Conservation (phyloP, 2,797 vertebrate species). For the Gallinago solitaria region DNA sequence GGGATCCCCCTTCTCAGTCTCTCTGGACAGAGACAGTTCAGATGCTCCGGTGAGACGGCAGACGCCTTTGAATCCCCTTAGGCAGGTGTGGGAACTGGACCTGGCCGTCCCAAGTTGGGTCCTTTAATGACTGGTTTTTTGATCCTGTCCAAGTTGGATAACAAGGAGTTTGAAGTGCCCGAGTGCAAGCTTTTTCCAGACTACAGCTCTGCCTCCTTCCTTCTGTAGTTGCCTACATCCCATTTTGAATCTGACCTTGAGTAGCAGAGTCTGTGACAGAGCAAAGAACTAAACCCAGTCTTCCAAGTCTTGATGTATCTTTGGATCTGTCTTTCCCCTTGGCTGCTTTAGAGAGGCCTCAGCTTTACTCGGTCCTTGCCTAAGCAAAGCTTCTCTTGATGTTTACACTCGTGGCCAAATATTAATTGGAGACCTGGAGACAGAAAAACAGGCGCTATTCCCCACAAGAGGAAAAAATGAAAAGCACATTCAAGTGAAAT, state of each 20-base stretch:
- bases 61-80: rapidly evolving
- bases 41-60: neutral
- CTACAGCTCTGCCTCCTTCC: neutral
- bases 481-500: neutral
- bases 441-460: neutral
- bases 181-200: neutral
- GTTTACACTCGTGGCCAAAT: neutral
- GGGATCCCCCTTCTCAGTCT: neutral
- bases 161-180: neutral
- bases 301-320: neutral
- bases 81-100: neutral
- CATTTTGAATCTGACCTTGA: neutral
- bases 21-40: neutral
- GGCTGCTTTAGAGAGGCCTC: neutral
- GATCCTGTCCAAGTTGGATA: neutral
- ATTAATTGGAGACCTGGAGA: neutral
- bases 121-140: neutral
- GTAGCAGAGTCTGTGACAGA: neutral
- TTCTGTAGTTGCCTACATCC: neutral
- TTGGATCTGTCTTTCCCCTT: neutral
- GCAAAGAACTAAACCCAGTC: neutral
- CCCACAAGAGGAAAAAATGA: neutral
- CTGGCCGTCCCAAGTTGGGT: neutral
- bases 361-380: neutral
- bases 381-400: neutral